A percentile compares a stretch with the other conserved stretches of the same genome.
Conservation (phyloP, 1,140 invertebrate species). For the Drosophila mojavensis region DNA sequence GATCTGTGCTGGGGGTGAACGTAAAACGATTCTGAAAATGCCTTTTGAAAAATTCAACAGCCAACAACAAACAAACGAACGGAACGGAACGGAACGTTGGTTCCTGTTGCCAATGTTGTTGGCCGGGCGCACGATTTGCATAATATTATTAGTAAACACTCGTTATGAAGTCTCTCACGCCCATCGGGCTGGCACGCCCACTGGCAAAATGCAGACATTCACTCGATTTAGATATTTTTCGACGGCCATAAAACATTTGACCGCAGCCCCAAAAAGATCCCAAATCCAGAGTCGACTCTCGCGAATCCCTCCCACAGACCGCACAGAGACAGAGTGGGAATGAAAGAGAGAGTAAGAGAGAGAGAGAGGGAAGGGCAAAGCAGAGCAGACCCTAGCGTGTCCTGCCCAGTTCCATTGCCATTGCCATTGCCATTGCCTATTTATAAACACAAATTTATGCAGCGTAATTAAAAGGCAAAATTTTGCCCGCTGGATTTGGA, state of each 20-base stretch:
- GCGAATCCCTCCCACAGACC: not conserved
- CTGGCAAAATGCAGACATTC: conserved; percentile 69
- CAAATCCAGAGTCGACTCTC: conserved; percentile 11
- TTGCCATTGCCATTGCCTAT: conserved; percentile 61
- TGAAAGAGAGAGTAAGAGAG: not conserved
- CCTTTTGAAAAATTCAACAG: conserved; percentile 79
- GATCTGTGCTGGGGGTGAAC: not conserved
- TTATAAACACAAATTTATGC: conserved; percentile 83
- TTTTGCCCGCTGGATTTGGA: conserved; percentile 47
- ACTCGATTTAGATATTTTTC: conserved; percentile 77
- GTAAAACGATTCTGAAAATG: conserved; percentile 76
- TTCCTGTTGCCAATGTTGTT: conserved; percentile 35
- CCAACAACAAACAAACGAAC: conserved; percentile 36
- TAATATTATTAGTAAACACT: conserved; percentile 83
- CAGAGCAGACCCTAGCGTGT: not conserved
- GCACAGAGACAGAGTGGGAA: not conserved
- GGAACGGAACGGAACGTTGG: conserved; percentile 20
- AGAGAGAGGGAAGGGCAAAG: not conserved
- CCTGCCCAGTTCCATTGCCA: conserved; percentile 9
- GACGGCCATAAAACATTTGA: conserved; percentile 80
- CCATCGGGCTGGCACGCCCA: conserved; percentile 28
- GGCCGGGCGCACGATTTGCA: conserved; percentile 71
- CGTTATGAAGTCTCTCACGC: conserved; percentile 74
- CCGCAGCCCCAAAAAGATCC: conserved; percentile 58
- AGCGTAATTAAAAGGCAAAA: conserved; percentile 83